Percentiles rank a stretch among this genome's conserved stretches.
Conservation (phyloP, 2,888 invertebrate species). For the Ceratothoa steindachneri region DNA sequence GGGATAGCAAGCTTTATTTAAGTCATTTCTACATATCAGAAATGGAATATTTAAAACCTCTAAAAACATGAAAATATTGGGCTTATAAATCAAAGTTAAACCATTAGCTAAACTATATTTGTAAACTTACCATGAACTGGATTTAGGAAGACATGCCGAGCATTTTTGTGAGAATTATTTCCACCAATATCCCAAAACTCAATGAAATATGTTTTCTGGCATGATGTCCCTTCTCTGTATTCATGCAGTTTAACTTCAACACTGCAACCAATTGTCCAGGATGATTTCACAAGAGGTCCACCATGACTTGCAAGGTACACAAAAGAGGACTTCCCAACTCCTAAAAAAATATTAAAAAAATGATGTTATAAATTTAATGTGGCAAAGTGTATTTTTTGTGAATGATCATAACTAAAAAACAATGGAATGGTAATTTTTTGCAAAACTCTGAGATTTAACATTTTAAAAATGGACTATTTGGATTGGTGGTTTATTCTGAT, state of each 20-base stretch:
- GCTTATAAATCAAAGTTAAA: too few species aligned
- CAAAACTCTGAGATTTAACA: background rate
- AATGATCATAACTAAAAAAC: background rate
- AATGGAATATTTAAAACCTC: too few species aligned
- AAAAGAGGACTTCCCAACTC: slow-evolving; percentile 91
- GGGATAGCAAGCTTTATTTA: too few species aligned
- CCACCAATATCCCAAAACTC: slow-evolving; percentile 98
- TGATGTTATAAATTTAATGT: background rate
- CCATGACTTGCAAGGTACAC: slow-evolving; percentile 86
- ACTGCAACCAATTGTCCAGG: slow-evolving; percentile 94
- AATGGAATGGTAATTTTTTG: background rate
- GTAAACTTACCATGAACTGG: slow-evolving; percentile 74
- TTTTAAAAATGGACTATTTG: background rate
- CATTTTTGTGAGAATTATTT: slow-evolving; percentile 84
- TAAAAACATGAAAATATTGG: too few species aligned
- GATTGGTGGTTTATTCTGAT: background rate
- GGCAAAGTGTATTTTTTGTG: background rate
- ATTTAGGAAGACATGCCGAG: slow-evolving; percentile 89
- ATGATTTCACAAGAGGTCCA: slow-evolving; percentile 76
- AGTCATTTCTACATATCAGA: too few species aligned
- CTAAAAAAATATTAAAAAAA: slow-evolving; percentile 16
- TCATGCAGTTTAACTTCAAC: slow-evolving; percentile 80
- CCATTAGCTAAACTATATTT: too few species aligned
- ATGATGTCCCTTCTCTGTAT: slow-evolving; percentile 87
- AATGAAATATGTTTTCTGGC: slow-evolving; percentile 83